Evolutionary conservation across 2,797 vertebrate species (phyloP).

Genomic region (Tapirus indicus): DNA sequence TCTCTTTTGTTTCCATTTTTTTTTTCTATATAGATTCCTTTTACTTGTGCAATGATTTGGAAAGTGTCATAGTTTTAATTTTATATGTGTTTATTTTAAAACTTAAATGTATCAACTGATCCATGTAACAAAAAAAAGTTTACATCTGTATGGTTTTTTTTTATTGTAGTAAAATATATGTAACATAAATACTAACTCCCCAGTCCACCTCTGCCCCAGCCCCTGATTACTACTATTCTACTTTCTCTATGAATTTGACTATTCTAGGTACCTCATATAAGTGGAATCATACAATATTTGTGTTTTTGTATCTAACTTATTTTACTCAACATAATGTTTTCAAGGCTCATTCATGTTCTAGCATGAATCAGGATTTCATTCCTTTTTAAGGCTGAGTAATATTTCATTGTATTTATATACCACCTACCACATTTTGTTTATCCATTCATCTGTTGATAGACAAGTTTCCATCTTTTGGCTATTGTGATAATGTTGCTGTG

Average conservation of each 20-base stretch:
- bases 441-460: neutral
- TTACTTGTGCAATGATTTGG: neutral
- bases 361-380: neutral
- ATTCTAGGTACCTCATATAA: neutral
- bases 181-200: neutral
- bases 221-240: no score
- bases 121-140: neutral
- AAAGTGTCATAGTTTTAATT: neutral
- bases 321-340: neutral
- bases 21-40: neutral
- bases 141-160: neutral
- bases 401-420: neutral
- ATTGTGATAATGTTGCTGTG: neutral
- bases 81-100: neutral
- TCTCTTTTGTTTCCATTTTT: neutral
- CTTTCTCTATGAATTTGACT: neutral
- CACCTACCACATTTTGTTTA: neutral
- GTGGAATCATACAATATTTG: neutral
- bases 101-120: neutral
- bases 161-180: neutral
- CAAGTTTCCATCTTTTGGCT: neutral
- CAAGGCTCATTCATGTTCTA: neutral
- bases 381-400: neutral
- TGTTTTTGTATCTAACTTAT: neutral
- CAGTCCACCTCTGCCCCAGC: no score